Conservation (phyloP, 2,888 invertebrate genomes). For the Schrankia costaestrigalis region DNA sequence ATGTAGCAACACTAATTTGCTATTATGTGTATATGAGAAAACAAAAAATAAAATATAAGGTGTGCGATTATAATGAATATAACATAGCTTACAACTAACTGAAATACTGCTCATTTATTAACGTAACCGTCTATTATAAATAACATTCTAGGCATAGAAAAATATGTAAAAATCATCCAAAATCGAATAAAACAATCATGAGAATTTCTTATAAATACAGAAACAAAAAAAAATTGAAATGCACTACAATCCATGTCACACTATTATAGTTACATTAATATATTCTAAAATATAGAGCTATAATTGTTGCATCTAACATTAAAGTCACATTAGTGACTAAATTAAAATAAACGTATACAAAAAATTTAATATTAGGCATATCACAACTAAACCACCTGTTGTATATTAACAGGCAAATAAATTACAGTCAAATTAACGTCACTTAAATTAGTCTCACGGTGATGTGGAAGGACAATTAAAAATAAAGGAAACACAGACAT, state of each 20-base stretch:
- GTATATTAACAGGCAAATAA: conserved; percentile 56
- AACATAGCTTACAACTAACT: conserved; percentile 53
- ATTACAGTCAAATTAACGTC: conserved; percentile 43
- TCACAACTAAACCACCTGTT: conserved; percentile 75
- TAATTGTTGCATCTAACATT: conserved; percentile 66
- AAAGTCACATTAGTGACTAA: conserved; percentile 67
- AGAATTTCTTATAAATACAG: conserved; percentile 39
- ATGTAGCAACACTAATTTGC: conserved; percentile 44
- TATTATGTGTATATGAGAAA: conserved; percentile 36
- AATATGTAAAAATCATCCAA: conserved; percentile 31
- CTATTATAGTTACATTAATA: conserved; percentile 40
- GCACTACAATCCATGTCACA: conserved; percentile 48
- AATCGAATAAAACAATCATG: conserved; percentile 48
- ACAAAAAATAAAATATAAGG: conserved; percentile 34
- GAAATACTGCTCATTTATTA: conserved; percentile 75
- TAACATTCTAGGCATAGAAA: conserved; percentile 50
- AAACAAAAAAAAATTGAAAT: conserved; percentile 39
- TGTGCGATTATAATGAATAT: conserved; percentile 33
- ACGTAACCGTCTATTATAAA: conserved; percentile 54
- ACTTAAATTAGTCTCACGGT: conserved; percentile 23
- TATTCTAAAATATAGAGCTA: conserved; percentile 53
- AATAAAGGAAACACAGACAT: conserved; percentile 23
- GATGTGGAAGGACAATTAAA: conserved; percentile 17
- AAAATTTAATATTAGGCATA: conserved; percentile 73
- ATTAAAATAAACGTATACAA: conserved; percentile 78